Conservation (phyloP, 2,113 vertebrate species). For the Geothlypis trichas region DNA sequence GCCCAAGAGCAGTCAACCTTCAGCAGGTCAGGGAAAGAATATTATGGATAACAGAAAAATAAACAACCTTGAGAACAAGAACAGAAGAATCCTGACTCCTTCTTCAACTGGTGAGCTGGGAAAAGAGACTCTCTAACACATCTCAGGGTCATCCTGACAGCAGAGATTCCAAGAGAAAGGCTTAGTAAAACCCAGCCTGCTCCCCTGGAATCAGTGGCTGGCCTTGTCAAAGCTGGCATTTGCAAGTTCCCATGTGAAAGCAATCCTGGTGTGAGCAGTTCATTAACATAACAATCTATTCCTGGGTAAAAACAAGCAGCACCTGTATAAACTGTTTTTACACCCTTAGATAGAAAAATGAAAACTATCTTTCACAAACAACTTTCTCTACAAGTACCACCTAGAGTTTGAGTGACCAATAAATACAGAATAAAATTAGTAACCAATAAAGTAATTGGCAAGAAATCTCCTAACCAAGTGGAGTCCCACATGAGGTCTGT, state of each 20-base stretch:
- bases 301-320: neutral
- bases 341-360: neutral
- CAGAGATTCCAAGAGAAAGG: too few species aligned
- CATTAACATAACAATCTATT: neutral
- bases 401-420: neutral
- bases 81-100: too few species aligned
- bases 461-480: neutral
- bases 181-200: rapidly evolving
- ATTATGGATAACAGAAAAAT: too few species aligned
- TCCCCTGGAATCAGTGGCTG: neutral
- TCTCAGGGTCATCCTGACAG: too few species aligned
- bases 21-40: too few species aligned
- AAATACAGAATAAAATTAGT: neutral
- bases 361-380: neutral
- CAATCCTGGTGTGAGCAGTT: neutral
- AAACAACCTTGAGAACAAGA: too few species aligned
- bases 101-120: too few species aligned
- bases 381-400: neutral
- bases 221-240: neutral
- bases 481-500: neutral
- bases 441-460: neutral
- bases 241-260: neutral
- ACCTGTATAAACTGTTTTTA: neutral
- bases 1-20: too few species aligned
- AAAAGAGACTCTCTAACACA: too few species aligned